Evolutionary conservation across 2,113 vertebrate species (phyloP), one percentile per base, ranked within the genome.

Genomic region (Hyperoodon ampullatus): DNA sequence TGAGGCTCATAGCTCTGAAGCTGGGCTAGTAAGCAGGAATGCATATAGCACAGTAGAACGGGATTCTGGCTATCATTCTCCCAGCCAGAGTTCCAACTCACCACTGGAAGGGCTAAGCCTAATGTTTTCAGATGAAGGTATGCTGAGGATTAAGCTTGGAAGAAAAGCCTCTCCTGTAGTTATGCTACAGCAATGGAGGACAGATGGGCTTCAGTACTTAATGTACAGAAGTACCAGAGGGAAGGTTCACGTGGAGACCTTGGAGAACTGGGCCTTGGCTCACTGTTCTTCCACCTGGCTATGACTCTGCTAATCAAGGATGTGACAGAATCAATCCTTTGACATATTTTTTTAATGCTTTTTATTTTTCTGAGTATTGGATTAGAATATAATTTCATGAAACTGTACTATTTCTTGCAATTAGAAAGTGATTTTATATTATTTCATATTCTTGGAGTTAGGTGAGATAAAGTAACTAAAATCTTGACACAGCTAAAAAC

Each of bases 361-460:
- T 88, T 94, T 55, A 47, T 58, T 74, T 96, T 95, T 86, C 23
- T 83, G 58, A 58, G 82, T 74, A 78, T 44, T 82, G 14, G 78
- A 81, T 82, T 93, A 90, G 91, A 94, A 95, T 65, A 8, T 70
- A 96, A 87, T 13, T 89, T 72, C 14, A 89, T 28, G 13, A 70
- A 70, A 30, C 63, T 63, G 28, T 60, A 86, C 68, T 47, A 84
- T 21, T 85, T 81, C 66, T 82, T 74, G 30, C 30, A 92, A 93
- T 93, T 65, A 85, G 84, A 89, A 82, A 93, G 93, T 87, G 30
- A 65, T 72, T 65, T 68, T 92, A 58, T 26, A 71, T 92, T 87
- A 97, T 88, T 93, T 92, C 80, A 9, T n/a, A 88, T 95, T 95
- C 80, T 92, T 90, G 9, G 44, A 71, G 53, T 95, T 63, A 94